Conservation (phyloP, 1,140 invertebrate genomes). For the Hermatobates lingyangjiaoensis region DNA sequence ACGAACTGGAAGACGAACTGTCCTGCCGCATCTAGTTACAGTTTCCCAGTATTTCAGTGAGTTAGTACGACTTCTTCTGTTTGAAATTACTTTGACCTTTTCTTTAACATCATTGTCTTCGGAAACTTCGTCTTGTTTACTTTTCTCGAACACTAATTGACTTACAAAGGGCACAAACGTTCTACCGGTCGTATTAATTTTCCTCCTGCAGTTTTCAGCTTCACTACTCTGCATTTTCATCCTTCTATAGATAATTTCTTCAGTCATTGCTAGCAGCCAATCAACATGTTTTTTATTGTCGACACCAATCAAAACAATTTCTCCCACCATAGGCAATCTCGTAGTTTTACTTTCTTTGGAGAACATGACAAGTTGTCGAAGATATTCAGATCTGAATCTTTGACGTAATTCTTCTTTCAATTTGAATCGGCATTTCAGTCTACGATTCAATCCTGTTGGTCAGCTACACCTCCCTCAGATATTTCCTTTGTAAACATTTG, state of each 20-base stretch:
- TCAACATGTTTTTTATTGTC: background rate
- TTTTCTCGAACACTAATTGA: background rate
- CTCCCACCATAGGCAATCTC: background rate
- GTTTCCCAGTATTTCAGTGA: no score
- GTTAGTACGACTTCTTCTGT: no score
- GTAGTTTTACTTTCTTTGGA: background rate
- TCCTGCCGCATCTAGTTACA: no score
- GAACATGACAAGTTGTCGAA: background rate
- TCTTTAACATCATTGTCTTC: no score
- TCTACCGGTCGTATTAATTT: background rate
- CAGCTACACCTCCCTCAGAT: background rate
- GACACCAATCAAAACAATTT: background rate
- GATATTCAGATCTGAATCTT: background rate
- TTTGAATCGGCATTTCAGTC: background rate
- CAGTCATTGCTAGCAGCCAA: background rate
- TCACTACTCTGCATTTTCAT: background rate
- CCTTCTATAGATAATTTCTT: background rate
- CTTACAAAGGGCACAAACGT: background rate
- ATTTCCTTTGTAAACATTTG: background rate
- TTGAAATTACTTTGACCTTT: no score
- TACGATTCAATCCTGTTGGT: background rate
- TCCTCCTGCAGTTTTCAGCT: background rate
- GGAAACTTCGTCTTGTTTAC: no score
- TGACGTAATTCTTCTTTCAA: background rate
- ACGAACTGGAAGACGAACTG: no score